Base-by-base conservation (phyloP, 2,888 invertebrate genomes). In the Limenitis camilla region DNA sequence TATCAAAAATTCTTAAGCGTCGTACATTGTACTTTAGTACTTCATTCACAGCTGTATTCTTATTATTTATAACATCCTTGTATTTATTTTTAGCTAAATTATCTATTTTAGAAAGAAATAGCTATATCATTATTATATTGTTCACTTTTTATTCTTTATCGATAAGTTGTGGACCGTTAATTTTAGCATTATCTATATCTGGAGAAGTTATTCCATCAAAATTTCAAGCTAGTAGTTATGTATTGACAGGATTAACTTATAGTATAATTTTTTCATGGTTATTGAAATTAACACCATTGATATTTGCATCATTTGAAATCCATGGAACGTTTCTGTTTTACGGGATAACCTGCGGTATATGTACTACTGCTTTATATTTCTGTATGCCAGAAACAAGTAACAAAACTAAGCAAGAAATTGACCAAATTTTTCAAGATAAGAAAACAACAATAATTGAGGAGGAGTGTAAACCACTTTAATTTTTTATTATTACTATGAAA, bases 161-260 rank as follows among this genome's bases (percentile, higher is more conserved):
- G 6, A 71, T 78, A 45, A 75, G 78, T 52, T 71, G 72, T 48
- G 80, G 80, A 3, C 80, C 79, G 1, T 68, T 77, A 69, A 77
- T 77, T 30, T 69, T 79, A 66, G 67, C 71, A 0, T 67, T 69
- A 1, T 68, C 74, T 0, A 67, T 78, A 32, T 71, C 69, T 30
- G 73, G 73, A 0, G 79, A 79, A 63, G 61, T 78, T 28, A 71
- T 74, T 52, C 76, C 78, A 40, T 58, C 72, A 40, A 67, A 68
- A 27, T 72, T 65, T 50, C 76, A 77, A 60, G 72, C 68, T 47
- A 61, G 67, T 0, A 69, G 68, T 9, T 64, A 70, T 5, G 64
- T 71, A 0, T 59, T 76, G 42, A 56, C 71, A 0, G 67, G 32
- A 63, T 68, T 59, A 7, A 53, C 27, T 0, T 69, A 67, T 11